phyloP scores from a whole-genome alignment of 2,113 vertebrate species.

The Cranoglanis bouderius region DNA sequence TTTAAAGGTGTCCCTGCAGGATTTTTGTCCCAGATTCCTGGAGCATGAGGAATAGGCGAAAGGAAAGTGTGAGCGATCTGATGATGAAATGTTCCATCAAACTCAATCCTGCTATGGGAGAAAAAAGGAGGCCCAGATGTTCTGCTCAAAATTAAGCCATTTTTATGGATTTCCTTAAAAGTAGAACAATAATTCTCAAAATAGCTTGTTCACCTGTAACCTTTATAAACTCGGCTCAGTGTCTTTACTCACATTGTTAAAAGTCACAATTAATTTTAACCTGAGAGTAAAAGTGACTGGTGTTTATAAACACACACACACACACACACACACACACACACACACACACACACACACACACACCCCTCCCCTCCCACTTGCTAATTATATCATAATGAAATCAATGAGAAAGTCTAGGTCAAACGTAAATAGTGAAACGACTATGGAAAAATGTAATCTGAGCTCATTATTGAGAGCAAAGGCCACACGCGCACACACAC shows the following conservation, averaged over 20 bases:
- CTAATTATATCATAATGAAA: neutral
- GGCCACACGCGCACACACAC: neutral
- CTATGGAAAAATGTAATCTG: neutral
- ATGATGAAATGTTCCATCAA: constrained; percentile 4
- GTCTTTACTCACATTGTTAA: too few relatives aligned
- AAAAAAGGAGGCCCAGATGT: neutral
- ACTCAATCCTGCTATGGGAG: neutral
- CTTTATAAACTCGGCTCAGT: neutral
- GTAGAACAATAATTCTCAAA: neutral
- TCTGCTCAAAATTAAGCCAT: neutral
- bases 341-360: too few relatives aligned
- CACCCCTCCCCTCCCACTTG: neutral
- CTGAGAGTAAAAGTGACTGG: neutral
- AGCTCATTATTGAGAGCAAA: neutral
- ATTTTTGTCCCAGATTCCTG: neutral
- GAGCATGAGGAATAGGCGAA: neutral
- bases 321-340: neutral
- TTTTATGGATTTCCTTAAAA: neutral
- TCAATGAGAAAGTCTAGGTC: neutral
- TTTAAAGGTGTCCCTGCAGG: neutral
- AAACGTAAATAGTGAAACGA: neutral
- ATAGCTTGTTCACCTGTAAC: neutral
- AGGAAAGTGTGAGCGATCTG: neutral
- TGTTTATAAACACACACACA: neutral
- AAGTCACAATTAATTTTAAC: neutral